Percentiles rank a stretch among this genome's conserved stretches.
phyloP scores from a whole-genome alignment of 2,888 invertebrate species.

The Drosophila recens region DNA sequence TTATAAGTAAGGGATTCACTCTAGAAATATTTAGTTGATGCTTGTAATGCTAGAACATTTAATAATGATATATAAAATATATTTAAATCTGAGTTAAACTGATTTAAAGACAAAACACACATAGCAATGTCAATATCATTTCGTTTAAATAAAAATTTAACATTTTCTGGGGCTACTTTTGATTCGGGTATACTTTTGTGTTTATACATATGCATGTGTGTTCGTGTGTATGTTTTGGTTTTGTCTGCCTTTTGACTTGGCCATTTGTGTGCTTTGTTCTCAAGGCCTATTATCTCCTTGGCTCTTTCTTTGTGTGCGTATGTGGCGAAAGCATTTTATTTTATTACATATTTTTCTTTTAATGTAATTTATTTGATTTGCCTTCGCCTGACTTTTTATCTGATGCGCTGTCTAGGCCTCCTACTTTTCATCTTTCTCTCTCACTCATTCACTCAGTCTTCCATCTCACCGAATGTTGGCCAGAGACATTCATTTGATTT shows the following conservation, averaged over 20 bases:
- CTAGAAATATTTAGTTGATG: background rate
- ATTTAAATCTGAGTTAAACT: background rate
- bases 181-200: background rate
- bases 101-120: background rate
- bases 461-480: constrained; percentile 5
- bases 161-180: constrained; percentile 3
- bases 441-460: background rate
- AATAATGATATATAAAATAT: background rate
- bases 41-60: background rate
- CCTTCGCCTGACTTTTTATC: constrained; percentile 50
- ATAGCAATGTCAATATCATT: background rate
- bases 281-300: background rate
- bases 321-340: constrained; percentile 55
- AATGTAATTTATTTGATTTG: constrained; percentile 77
- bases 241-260: constrained; percentile 32
- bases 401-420: constrained; percentile 12
- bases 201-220: constrained; percentile 3
- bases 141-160: constrained; percentile 12
- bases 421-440: background rate
- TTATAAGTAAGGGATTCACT: too few species aligned
- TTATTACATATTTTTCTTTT: constrained; percentile 78
- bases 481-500: constrained; percentile 69
- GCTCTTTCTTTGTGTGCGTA: background rate
- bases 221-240: constrained; percentile 13
- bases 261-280: constrained; percentile 49